Evolutionary conservation across 1,140 invertebrate genomes (phyloP), one percentile per base, ranked within the genome.

Genomic region (Theocolax elegans): DNA sequence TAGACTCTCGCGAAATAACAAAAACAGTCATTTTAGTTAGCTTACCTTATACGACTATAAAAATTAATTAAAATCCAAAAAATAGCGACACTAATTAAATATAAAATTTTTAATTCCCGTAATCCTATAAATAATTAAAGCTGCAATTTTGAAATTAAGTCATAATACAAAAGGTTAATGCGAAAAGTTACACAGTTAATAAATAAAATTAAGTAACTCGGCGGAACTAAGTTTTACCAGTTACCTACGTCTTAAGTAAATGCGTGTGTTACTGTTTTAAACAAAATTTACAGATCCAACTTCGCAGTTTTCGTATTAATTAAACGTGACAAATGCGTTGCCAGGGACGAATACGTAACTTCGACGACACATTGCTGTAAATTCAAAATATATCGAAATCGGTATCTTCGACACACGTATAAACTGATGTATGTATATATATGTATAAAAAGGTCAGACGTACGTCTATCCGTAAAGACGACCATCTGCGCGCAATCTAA

Each of bases 241-340:
- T 69, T 59, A 54, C 58, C 44, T 44, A 13, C 15, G 17, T 31
- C 67, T 63, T 69, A 54, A 63, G 58, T 54, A 69, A 69, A 63
- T 69, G 67, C 58, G 48, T 21, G 67, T 51, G 17, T 44, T 53
- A 38, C 49, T n/a, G 3, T 51, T 44, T 62, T 69, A 44, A 63
- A 63, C 67, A 17, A 53, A 69, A 69, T 69, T 69, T 69, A 63
- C 59, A 63, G 58, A 69, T 62, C 42, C 23, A 69, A 69, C 67
- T 63, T 69, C 46, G 7, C 10, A 49, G 59, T 46, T 54, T 54
- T 4, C 31, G 35, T 62, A 69, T 63, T 69, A 62, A 69, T 69
- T 69, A 63, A 63, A 40, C 6, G 44, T 51, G 51, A 68, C 46
- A 21, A 60, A 51, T 29, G 23, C 15, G 13, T 49, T 46, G 25